phyloP scores from a whole-genome alignment of 2,797 vertebrate genomes.

The Rousettus madagascariensis region DNA sequence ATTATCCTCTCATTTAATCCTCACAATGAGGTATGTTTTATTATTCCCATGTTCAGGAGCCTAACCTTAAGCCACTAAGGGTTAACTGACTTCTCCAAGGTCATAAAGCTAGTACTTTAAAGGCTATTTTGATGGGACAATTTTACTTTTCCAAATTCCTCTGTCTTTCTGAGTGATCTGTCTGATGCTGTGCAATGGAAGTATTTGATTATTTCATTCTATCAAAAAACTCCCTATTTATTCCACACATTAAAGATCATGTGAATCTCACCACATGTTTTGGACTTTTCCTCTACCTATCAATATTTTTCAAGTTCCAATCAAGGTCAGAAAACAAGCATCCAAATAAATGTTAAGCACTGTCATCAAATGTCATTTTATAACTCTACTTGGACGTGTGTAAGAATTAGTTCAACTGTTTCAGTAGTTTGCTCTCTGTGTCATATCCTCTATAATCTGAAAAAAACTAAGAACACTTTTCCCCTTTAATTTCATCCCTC shows the following conservation, averaged over 20 bases:
- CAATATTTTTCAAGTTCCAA: neutral
- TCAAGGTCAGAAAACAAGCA: neutral
- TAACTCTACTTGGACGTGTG: neutral
- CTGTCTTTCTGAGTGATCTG: neutral
- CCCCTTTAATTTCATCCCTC: neutral
- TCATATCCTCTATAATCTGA: neutral
- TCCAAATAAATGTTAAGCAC: neutral
- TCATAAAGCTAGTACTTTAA: neutral
- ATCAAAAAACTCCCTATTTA: neutral
- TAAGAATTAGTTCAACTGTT: neutral
- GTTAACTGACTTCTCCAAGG: neutral
- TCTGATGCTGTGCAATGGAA: neutral
- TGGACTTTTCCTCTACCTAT: neutral
- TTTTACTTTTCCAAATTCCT: neutral
- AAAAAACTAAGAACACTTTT: neutral
- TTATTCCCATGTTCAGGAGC: neutral
- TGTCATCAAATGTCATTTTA: neutral
- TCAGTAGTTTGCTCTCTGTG: neutral
- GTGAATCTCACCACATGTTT: neutral
- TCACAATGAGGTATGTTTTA: neutral
- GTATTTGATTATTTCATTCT: neutral
- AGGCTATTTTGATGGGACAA: neutral
- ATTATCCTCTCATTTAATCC: neutral
- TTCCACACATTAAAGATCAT: neutral
- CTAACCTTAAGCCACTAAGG: neutral